Evolutionary conservation across 2,888 invertebrate genomes (phyloP), one percentile per base, ranked within the genome.

Genomic region (Athrips mouffetella): DNA sequence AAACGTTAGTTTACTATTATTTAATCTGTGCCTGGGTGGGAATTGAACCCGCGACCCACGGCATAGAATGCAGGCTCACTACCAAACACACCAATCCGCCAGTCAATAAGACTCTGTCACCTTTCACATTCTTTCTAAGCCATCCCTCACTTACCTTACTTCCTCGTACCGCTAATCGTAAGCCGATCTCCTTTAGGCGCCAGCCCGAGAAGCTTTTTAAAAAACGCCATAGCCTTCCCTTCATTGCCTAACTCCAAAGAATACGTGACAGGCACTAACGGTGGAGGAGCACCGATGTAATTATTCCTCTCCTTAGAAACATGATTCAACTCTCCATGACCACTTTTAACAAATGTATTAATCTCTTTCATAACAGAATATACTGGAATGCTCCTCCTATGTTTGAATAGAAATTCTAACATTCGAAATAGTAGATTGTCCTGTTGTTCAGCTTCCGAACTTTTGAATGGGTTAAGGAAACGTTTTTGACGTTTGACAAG

Each of bases 361-460:
- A 86, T 79, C 35, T 85, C 85, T 4, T 83, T 51, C 52, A 80
- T 72, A 0, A 84, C 76, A 0, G 76, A 76, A 1, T 81, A 65
- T 0, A 84, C 68, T 1, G 85, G 86, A 0, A 78, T 63, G 6
- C 61, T 73, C 41, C 59, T 73, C 0, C 77, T 62, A 25, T 81
- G 71, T 35, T 63, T 75, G 0, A 74, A 47, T 0, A 85, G 44
- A 13, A 81, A 83, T 29, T 76, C 69, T 3, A 81, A 40, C 46
- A 79, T 67, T 63, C 52, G 69, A 6, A 74, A 68, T 7, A 82
- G 33, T 46, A 81, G 68, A 25, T 67, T 80, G 2, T 73, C 71
- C 21, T 56, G 64, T 1, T 74, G 68, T 2, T 58, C 54, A 3
- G 69, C 62, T 10, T 70, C 54, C 10, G 55, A 48, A 16, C 49